These are phyloP conservation scores for Quadriops clusia DNA, from an alignment of 2,888 invertebrate genomes.

Conservation along the genomic window DNA sequence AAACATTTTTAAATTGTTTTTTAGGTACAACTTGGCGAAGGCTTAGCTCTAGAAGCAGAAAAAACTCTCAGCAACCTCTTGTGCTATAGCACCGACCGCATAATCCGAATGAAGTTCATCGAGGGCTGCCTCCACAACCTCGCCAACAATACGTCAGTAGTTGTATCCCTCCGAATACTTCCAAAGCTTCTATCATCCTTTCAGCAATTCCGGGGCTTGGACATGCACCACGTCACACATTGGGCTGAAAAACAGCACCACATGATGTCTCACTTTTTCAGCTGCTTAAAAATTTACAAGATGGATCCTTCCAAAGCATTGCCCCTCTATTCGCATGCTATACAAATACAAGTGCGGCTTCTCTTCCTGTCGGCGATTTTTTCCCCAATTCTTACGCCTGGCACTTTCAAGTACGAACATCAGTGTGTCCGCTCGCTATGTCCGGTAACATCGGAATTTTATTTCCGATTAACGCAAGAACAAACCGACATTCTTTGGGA, in stretches of 20 bases:
- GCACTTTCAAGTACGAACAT: constrained; percentile 58
- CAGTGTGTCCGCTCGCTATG: background rate
- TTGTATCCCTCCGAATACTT: constrained; percentile 75
- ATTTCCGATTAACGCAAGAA: constrained; percentile 59
- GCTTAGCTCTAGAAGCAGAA: constrained; percentile 85
- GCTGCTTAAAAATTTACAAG: constrained; percentile 69
- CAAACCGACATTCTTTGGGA: constrained; percentile 89
- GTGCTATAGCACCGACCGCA: constrained; percentile 81
- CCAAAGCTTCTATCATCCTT: constrained; percentile 87
- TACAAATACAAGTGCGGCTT: constrained; percentile 81
- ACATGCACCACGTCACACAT: constrained; percentile 76
- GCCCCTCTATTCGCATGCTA: constrained; percentile 59
- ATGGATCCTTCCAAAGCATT: constrained; percentile 30
- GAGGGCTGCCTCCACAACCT: constrained; percentile 88
- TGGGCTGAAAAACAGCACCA: constrained; percentile 89
- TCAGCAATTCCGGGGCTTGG: constrained; percentile 76
- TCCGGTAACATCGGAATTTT: no score
- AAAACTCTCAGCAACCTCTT: constrained; percentile 81
- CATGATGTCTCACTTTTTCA: constrained; percentile 89
- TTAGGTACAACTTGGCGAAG: constrained; percentile 80
- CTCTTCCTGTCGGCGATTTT: constrained; percentile 89
- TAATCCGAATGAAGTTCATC: constrained; percentile 86
- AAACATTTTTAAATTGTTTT: constrained; percentile 26
- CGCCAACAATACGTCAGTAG: constrained; percentile 78
- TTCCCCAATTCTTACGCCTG: constrained; percentile 81